Base-by-base conservation (phyloP, 2,888 invertebrate genomes). In the Ramazzottius varieornatus region DNA sequence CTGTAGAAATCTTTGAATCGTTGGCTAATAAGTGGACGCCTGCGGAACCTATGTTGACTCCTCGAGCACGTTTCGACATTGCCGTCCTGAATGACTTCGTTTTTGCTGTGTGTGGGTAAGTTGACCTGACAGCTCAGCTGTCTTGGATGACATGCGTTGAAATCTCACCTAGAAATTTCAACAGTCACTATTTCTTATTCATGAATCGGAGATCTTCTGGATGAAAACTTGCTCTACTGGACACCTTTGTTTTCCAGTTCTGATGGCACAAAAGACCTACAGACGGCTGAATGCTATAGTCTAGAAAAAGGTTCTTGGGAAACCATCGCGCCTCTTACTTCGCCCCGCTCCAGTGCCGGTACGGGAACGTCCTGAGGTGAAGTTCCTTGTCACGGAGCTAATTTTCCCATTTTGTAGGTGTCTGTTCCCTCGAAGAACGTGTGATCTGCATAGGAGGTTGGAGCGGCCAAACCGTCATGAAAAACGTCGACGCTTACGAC, bases 391-490 rank as follows among this genome's bases (percentile, higher is more conserved):
- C 64, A 46, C n/a, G n/a, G n/a, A 40, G 40, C 40, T 40, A 13
- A 13, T 40, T 20, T 40, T 40, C 40, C 40, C 20, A 8, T 20
- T 40, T 46, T 46, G 34, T n/a, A 74, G 84, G 84, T 65, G 82
- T 84, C 63, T 82, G 83, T 69, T 80, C 81, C 70, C 75, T 84
- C 69, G 79, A 82, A 67, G 81, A 80, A 32, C 80, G 81, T 69
- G 79, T 87, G 70, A 86, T 84, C 77, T 83, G 85, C 73, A 80
- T 88, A 68, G 87, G 88, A 46, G 89, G 89, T 33, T 86, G 86
- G 83, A 81, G 82, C 70, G 86, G 88, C 65, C 80, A 81, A 70
- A 75, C 77, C 72, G 83, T 84, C 8, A 81, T 85, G 68, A 82
- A 82, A 69, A 83, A 83, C 69, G 87, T 86, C 75, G 84, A 86